These are phyloP conservation scores for Gastracanthus pulcherrimus DNA, from an alignment of 2,888 invertebrate species.

Conservation along the genomic window DNA sequence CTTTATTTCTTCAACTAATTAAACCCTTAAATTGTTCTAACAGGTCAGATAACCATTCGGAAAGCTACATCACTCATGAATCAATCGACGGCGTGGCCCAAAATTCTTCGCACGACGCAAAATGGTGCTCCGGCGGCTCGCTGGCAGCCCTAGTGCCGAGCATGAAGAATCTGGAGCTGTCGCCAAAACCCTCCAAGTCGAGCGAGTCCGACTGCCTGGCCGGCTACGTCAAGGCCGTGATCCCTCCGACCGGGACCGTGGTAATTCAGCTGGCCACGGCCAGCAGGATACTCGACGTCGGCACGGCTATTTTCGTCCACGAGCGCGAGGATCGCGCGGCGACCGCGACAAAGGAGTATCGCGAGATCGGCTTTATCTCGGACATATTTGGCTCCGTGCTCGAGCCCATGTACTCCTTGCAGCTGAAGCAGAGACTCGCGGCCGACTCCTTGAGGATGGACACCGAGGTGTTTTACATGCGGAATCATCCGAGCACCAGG, in stretches of 20 bases:
- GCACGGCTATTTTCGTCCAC: constrained; percentile 19
- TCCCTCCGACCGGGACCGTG: constrained; percentile 1
- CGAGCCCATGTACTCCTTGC: constrained; percentile 36
- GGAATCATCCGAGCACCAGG: constrained; percentile 14
- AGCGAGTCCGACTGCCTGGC: not conserved
- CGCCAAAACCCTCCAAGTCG: not conserved
- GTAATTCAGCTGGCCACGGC: constrained; percentile 13
- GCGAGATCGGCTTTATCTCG: constrained; percentile 16
- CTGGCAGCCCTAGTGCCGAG: not conserved
- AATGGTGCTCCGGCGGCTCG: not conserved
- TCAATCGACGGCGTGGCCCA: not conserved
- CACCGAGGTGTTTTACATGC: constrained; percentile 28
- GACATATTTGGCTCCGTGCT: constrained; percentile 37
- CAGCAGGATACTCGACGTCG: constrained; percentile 23
- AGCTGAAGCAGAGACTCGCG: not conserved
- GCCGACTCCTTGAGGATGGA: not conserved
- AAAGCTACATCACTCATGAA: not conserved
- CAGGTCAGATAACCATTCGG: not conserved
- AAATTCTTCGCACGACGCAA: not conserved
- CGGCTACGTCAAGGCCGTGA: constrained; percentile 20
- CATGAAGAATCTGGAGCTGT: constrained; percentile 11
- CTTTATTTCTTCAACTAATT: too few species aligned
- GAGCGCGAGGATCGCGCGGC: too few species aligned
- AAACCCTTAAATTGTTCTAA: not conserved
- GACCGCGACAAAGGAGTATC: too few species aligned